A percentile compares a stretch with the other conserved stretches of the same genome.
These are phyloP conservation scores for rat (Rattus norvegicus) DNA, from an alignment of 2,113 vertebrate species.

Conservation along the genomic window DNA sequence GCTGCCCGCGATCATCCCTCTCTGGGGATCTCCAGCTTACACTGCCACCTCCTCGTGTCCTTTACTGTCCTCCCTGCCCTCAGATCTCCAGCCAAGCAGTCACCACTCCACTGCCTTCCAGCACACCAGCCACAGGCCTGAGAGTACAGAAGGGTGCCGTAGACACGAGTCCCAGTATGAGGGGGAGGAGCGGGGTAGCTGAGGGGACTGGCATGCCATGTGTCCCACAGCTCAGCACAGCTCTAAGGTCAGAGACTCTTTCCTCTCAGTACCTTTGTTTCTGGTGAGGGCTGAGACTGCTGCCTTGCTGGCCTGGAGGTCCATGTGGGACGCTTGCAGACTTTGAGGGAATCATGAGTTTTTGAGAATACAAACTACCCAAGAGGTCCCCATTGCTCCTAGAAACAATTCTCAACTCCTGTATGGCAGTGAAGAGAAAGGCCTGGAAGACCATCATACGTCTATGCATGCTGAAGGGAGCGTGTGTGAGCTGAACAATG, in stretches of 20 bases:
- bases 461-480: background rate
- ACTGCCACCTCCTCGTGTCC: background rate
- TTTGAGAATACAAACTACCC: constrained; percentile 2
- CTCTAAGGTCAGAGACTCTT: background rate
- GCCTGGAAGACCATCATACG: background rate
- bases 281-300: background rate
- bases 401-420: background rate
- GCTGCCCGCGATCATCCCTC: background rate
- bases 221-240: background rate
- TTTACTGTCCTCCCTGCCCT: background rate
- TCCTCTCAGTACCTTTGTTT: background rate
- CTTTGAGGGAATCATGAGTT: background rate
- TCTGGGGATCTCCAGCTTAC: background rate
- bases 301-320: background rate
- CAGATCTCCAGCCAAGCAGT: background rate
- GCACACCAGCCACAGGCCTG: background rate
- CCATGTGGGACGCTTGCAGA: background rate
- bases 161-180: background rate
- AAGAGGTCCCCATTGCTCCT: background rate
- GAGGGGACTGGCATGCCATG: too few relatives aligned
- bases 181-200: too few relatives aligned
- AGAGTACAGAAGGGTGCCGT: background rate
- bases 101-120: background rate
- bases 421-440: background rate
- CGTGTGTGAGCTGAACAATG: background rate